Conservation (phyloP, 2,113 vertebrate species). For the Passerina amoena region DNA sequence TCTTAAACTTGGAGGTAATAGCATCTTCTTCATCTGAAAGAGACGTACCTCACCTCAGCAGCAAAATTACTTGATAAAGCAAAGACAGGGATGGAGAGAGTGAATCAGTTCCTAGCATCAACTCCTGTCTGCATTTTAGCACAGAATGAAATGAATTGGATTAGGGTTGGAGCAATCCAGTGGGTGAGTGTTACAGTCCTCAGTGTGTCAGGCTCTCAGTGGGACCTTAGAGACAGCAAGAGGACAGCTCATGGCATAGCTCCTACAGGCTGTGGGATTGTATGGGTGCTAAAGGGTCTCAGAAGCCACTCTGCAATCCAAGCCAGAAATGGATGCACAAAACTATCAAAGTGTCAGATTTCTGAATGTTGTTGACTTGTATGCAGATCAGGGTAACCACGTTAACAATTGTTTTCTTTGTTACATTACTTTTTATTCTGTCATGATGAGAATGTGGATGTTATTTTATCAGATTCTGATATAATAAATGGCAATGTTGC, state of each 20-base stretch:
- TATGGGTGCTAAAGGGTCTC: not conserved
- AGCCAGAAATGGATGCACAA: not conserved
- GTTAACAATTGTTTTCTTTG: not conserved
- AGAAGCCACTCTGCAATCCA: not conserved
- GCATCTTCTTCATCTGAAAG: not conserved
- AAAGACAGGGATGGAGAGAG: not conserved
- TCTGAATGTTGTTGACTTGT: not conserved
- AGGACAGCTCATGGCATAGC: not conserved
- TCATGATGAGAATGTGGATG: not conserved
- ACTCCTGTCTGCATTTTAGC: not conserved
- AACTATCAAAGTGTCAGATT: not conserved
- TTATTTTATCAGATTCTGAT: not conserved
- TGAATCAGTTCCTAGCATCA: not conserved
- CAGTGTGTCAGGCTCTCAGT: not conserved
- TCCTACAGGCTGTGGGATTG: accelerated
- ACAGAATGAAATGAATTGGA: not conserved
- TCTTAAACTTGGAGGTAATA: not conserved
- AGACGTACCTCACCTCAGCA: not conserved
- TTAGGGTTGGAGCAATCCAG: not conserved
- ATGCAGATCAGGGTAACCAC: not conserved
- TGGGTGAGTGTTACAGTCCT: not conserved
- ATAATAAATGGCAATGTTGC: not conserved
- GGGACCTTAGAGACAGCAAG: not conserved
- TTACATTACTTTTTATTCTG: not conserved
- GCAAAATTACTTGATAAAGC: not conserved